phyloP scores from a whole-genome alignment of 2,113 vertebrate genomes.

The Lophochroa leadbeateri region DNA sequence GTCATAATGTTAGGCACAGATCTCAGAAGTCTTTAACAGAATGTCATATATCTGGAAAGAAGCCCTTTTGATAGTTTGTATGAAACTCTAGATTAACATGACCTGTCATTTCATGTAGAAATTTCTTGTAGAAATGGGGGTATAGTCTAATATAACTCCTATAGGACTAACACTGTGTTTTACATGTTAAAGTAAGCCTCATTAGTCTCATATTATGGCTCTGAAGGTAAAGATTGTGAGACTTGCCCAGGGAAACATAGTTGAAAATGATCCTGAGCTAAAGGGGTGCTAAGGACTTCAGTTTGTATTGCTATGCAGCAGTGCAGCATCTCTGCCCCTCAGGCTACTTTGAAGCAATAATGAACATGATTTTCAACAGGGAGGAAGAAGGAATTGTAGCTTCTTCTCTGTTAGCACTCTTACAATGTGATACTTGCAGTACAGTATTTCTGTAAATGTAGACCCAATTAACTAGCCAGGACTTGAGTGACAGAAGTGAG shows the following conservation, averaged over 20 bases:
- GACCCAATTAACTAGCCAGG: not conserved
- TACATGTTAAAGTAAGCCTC: not conserved
- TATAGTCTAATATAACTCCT: not conserved
- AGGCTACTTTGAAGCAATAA: not conserved
- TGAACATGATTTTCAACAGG: not conserved
- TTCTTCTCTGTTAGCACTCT: not conserved
- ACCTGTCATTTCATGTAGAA: not conserved
- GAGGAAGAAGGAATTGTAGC: not conserved
- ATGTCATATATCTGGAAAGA: not conserved
- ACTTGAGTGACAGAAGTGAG: not conserved
- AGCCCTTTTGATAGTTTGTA: not conserved
- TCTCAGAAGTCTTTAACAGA: constrained; percentile 26
- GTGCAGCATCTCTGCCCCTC: not conserved
- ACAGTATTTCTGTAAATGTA: not conserved
- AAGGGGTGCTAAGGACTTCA: not conserved
- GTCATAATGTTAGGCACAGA: not conserved
- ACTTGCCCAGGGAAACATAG: not conserved
- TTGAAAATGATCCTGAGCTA: not conserved
- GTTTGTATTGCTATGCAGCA: not conserved
- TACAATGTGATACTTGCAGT: fast-evolving
- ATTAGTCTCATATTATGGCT: not conserved
- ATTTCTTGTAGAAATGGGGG: not conserved
- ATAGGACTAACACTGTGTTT: not conserved
- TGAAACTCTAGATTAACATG: not conserved
- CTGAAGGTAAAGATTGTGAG: not conserved